Percentiles rank a stretch among this genome's conserved stretches.
These are phyloP conservation scores for Jacana jacana DNA, from an alignment of 2,113 vertebrate genomes.

Conservation along the genomic window DNA sequence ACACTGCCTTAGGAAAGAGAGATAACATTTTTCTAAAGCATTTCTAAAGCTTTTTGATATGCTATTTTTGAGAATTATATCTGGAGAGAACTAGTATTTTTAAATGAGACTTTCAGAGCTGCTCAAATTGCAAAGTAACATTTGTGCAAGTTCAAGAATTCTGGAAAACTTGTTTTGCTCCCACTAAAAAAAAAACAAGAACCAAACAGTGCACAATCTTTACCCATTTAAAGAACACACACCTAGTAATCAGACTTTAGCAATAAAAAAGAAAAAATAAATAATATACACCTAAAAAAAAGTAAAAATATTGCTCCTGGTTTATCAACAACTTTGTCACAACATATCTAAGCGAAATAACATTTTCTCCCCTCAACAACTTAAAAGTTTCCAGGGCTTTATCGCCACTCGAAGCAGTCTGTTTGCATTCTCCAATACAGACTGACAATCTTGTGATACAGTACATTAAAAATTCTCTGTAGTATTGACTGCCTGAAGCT, in stretches of 20 bases:
- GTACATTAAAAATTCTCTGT: slow-evolving; percentile 75
- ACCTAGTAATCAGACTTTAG: background rate
- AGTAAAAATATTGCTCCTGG: background rate
- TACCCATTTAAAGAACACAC: background rate
- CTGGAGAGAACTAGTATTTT: slow-evolving; percentile 75
- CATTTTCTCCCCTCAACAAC: slow-evolving; percentile 2
- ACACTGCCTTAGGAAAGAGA: slow-evolving; percentile 77
- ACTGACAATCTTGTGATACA: slow-evolving; percentile 74
- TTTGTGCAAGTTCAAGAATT: slow-evolving; percentile 29
- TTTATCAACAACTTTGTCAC: background rate
- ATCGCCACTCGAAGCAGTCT: slow-evolving; percentile 46
- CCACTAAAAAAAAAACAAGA: background rate
- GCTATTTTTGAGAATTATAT: slow-evolving; percentile 76
- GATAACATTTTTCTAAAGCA: slow-evolving; percentile 80
- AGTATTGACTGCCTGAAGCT: slow-evolving; percentile 75
- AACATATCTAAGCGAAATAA: background rate
- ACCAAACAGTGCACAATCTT: background rate
- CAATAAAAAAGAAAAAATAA: background rate
- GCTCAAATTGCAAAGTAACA: slow-evolving; percentile 50
- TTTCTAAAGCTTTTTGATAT: slow-evolving; percentile 78
- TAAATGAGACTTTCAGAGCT: slow-evolving; percentile 70
- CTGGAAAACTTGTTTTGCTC: slow-evolving; percentile 36
- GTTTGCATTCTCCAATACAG: slow-evolving; percentile 74
- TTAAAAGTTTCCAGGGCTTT: slow-evolving; percentile 52
- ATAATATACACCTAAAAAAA: background rate